Evolutionary conservation across 1,140 invertebrate species (phyloP).

Genomic region (Bombus waltoni): DNA sequence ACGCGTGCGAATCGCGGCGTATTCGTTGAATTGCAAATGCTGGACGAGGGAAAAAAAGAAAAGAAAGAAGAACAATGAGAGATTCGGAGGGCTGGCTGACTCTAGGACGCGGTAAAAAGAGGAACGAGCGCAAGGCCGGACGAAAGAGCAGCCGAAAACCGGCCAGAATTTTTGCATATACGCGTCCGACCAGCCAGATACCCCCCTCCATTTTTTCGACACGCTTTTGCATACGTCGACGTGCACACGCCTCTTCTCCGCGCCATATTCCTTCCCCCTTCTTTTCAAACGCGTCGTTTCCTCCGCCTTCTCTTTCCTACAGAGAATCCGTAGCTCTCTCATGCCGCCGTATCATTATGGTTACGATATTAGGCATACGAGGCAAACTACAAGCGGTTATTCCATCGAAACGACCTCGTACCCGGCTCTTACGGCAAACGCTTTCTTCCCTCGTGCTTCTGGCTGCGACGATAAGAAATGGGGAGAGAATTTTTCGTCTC

Average conservation of each 20-base stretch:
- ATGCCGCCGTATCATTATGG: slow-evolving; percentile 73
- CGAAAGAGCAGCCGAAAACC: slow-evolving; percentile 46
- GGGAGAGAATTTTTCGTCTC: slow-evolving; percentile 57
- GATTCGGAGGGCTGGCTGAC: not conserved
- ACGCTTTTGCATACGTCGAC: slow-evolving; percentile 28
- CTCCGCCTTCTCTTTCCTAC: slow-evolving; percentile 30
- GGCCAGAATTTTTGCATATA: slow-evolving; percentile 54
- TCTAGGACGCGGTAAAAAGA: slow-evolving; percentile 19
- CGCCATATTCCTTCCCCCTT: slow-evolving; percentile 7
- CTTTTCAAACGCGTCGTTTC: slow-evolving; percentile 6
- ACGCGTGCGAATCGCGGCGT: slow-evolving; percentile 30
- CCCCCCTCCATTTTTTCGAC: slow-evolving; percentile 19
- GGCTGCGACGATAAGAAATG: slow-evolving; percentile 53
- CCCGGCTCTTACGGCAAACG: slow-evolving; percentile 59
- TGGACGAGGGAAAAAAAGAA: not conserved
- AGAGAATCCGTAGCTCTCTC: slow-evolving; percentile 57
- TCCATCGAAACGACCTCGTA: slow-evolving; percentile 71
- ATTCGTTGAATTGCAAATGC: slow-evolving; percentile 74
- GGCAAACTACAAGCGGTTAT: slow-evolving; percentile 78
- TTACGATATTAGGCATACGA: slow-evolving; percentile 77
- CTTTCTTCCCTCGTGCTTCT: slow-evolving; percentile 35
- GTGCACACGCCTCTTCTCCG: not conserved
- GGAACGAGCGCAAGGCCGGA: not conserved
- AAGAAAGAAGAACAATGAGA: not conserved
- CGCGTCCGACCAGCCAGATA: slow-evolving; percentile 12